phyloP scores from a whole-genome alignment of 2,888 invertebrate genomes.

The Sclerodermus sp. region DNA sequence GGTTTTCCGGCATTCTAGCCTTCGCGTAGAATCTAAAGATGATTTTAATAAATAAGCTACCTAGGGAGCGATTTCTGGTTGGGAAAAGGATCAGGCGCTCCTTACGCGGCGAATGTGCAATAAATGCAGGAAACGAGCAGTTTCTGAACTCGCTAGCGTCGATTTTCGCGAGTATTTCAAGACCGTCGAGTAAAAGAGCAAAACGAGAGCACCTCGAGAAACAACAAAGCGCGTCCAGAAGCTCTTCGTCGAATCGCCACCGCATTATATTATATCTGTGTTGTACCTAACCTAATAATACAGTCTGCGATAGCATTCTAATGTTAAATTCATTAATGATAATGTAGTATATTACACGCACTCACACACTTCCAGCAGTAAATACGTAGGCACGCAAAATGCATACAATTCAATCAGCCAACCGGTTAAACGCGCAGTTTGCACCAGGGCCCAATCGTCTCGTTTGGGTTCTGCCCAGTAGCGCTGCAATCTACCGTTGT shows the following conservation, averaged over 20 bases:
- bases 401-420: conserved; percentile 15
- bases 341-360: conserved; percentile 53
- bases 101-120: conserved; percentile 42
- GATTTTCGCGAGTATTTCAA: no score
- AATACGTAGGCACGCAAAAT: conserved; percentile 27
- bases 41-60: conserved; percentile 56
- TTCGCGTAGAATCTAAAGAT: conserved; percentile 39
- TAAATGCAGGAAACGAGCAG: conserved; percentile 19
- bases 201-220: no score
- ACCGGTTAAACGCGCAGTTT: no score
- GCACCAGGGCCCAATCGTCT: no score
- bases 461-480: no score
- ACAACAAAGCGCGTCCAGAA: conserved; percentile 13
- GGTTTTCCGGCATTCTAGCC: conserved; percentile 26
- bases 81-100: conserved; percentile 39
- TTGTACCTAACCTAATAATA: conserved; percentile 50
- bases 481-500: no score
- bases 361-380: conserved; percentile 43
- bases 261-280: conserved; percentile 39
- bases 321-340: conserved; percentile 47
- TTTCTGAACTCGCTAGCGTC: conserved; percentile 3
- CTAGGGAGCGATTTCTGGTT: conserved; percentile 49
- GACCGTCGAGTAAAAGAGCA: no score
- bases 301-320: conserved; percentile 52
- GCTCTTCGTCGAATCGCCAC: conserved; percentile 40